phyloP scores from a whole-genome alignment of 2,888 invertebrate species.

The Pemphredon lugubris region DNA sequence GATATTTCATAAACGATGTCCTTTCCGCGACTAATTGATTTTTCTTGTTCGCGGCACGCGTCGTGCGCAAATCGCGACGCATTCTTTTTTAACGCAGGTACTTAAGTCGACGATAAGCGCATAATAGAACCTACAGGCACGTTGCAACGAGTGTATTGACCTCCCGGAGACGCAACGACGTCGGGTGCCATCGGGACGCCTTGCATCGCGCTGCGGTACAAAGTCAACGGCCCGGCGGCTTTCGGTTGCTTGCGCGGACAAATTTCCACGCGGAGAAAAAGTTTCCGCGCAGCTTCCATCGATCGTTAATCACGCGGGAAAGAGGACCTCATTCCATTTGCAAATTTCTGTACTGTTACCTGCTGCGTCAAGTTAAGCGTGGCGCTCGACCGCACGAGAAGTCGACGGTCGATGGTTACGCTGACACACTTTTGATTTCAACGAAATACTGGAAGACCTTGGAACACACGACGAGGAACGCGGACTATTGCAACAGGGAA shows the following conservation, averaged over 20 bases:
- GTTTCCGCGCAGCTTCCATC: neutral
- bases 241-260: constrained; percentile 14
- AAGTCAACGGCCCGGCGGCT: constrained; percentile 59
- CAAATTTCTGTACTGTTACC: constrained; percentile 32
- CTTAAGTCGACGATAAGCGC: constrained; percentile 37
- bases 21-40: too few species aligned
- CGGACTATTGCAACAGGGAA: neutral
- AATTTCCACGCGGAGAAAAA: constrained; percentile 9
- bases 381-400: constrained; percentile 19
- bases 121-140: constrained; percentile 57
- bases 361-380: constrained; percentile 17
- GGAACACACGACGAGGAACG: neutral
- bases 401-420: constrained; percentile 27
- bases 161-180: constrained; percentile 49
- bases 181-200: constrained; percentile 34
- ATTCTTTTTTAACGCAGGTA: too few species aligned
- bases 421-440: constrained; percentile 37
- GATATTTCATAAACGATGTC: too few species aligned
- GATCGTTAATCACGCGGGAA: neutral
- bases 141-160: constrained; percentile 69
- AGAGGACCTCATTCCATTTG: neutral
- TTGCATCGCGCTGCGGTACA: constrained; percentile 45
- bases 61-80: too few species aligned
- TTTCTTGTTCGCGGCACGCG: too few species aligned
- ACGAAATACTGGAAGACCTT: neutral